Percentiles rank a stretch among this genome's conserved stretches.
phyloP scores from a whole-genome alignment of 2,113 vertebrate species.

The Dipodomys merriami region DNA sequence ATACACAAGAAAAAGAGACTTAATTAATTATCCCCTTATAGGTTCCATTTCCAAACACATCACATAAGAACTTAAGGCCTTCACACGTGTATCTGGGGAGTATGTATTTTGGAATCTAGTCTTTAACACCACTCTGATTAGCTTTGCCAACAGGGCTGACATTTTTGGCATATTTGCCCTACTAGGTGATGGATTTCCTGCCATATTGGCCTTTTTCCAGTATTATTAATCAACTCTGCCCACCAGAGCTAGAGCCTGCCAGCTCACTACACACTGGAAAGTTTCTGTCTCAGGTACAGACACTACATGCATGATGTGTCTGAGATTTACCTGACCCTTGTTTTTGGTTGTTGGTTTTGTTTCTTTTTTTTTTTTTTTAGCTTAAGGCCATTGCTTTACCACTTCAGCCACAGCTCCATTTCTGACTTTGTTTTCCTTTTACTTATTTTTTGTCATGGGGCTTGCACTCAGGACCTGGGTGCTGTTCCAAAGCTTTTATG shows the following conservation, averaged over 20 bases:
- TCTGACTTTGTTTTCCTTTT: too few relatives aligned
- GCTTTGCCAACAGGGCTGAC: neutral
- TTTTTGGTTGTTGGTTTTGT: too few relatives aligned
- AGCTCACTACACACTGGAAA: rapidly evolving
- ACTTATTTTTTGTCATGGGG: too few relatives aligned
- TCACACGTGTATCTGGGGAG: too few relatives aligned
- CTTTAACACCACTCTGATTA: neutral
- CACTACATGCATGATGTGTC: rapidly evolving
- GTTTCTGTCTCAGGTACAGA: rapidly evolving
- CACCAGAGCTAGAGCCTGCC: rapidly evolving
- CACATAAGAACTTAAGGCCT: neutral
- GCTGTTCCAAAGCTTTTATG: too few relatives aligned
- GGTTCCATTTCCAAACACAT: neutral
- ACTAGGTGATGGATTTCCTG: neutral
- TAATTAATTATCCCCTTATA: neutral
- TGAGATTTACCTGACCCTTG: too few relatives aligned
- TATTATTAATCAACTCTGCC: neutral
- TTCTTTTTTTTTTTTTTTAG: too few relatives aligned
- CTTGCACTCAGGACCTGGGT: too few relatives aligned
- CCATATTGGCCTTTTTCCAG: rapidly evolving
- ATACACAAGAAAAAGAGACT: too few relatives aligned
- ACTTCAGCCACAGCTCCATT: too few relatives aligned
- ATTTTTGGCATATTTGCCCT: neutral
- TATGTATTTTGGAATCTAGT: neutral
- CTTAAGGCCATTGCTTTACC: too few relatives aligned